Evolutionary conservation across 2,113 vertebrate species (phyloP).

Genomic region (Raphicerus campestris): DNA sequence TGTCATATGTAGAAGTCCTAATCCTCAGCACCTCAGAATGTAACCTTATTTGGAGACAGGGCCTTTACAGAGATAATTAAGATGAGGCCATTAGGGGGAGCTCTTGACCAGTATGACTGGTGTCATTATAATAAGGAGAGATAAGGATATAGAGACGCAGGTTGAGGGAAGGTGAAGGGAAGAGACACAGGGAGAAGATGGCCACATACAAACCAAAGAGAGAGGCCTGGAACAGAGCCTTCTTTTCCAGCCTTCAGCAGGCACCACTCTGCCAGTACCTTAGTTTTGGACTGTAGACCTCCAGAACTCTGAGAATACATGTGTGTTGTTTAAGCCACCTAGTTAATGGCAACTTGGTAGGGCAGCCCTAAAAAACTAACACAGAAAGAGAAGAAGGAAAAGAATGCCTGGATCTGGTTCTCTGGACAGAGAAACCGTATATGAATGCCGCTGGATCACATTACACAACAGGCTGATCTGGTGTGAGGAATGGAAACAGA

Average conservation of each 20-base stretch:
- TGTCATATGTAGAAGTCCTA: background rate
- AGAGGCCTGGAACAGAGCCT: background rate
- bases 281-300: background rate
- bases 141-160: background rate
- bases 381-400: background rate
- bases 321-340: background rate
- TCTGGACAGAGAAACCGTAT: background rate
- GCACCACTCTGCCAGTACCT: background rate
- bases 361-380: background rate
- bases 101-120: background rate
- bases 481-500: background rate
- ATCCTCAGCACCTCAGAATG: background rate
- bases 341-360: background rate
- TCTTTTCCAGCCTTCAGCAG: background rate
- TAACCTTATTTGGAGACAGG: background rate
- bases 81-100: background rate
- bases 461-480: accelerated
- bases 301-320: background rate
- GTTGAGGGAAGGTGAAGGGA: background rate
- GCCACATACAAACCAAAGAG: accelerated
- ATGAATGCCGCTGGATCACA: too few relatives aligned
- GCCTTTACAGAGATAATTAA: background rate
- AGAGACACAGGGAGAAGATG: background rate
- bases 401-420: background rate
- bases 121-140: background rate